Percentiles rank a stretch among this genome's conserved stretches.
phyloP scores from a whole-genome alignment of 2,888 invertebrate species.

The Entomobrya multifasciata region DNA sequence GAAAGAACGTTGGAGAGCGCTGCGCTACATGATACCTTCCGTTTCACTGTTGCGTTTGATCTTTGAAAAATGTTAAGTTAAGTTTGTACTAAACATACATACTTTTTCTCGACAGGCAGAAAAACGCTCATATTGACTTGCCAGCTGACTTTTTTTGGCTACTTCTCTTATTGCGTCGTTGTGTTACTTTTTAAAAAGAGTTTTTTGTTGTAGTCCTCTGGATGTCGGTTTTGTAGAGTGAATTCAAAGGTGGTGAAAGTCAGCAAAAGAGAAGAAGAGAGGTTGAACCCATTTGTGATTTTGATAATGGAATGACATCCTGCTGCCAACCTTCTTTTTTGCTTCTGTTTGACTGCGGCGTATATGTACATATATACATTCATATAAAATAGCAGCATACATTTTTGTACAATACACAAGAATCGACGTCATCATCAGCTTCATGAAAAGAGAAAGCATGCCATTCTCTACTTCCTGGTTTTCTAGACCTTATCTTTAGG shows the following conservation, averaged over 20 bases:
- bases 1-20: not conserved
- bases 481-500: no score
- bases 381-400: not conserved
- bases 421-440: conserved; percentile 4
- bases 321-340: conserved; percentile 64
- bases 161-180: conserved; percentile 13
- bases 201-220: not conserved
- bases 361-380: not conserved
- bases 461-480: not conserved
- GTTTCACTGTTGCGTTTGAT: no score
- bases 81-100: no score
- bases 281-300: conserved; percentile 69
- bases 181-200: not conserved
- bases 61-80: no score
- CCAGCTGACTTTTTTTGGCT: conserved; percentile 36
- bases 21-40: no score
- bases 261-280: conserved; percentile 34
- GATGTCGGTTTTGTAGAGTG: conserved; percentile 14
- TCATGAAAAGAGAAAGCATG: not conserved
- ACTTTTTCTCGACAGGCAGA: no score
- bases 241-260: conserved; percentile 55
- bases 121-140: no score
- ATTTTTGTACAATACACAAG: no score
- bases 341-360: not conserved
- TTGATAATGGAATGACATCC: conserved; percentile 70